Evolutionary conservation across 2,113 vertebrate genomes (phyloP), one percentile per base, ranked within the genome.

Genomic region (Psettodes erumei): DNA sequence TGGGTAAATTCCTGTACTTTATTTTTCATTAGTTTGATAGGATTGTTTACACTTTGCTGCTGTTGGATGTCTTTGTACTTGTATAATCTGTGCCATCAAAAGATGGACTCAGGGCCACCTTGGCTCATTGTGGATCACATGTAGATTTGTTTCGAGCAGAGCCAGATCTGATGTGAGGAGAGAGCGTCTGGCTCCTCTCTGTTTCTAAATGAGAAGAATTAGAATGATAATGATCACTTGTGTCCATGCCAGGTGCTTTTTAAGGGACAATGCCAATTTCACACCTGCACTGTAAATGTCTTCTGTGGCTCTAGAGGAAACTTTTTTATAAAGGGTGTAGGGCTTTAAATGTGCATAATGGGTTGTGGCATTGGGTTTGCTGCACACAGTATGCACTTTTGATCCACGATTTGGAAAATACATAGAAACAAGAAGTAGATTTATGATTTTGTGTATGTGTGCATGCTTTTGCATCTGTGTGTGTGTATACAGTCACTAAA

Each of bases 141-240:
- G 76, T n/a, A 33, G 55, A 55, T 71, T 61, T 51, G 60, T 32
- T 37, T 15, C 5, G 59, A 77, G 47, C n/a, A 19, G 59, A 66
- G 45, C 53, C 62, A 79, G 40, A 53, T 61, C 28, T 60, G n/a
- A 50, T 45, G 30, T n/a, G 0, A 54, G 43, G 23, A 61, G 70
- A 38, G 66, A 53, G 13, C n/a, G 10, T 48, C 60, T 40, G 60
- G 70, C 58, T 62, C 42, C 1, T 50, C 45, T 56, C 3, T 30
- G 23, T 47, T 67, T 71, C 55, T 50, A 19, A 75, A 66, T 51
- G 68, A 79, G 56, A 60, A n/a, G 53, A 63, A 71, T 75, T 55
- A 68, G 4, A 73, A 71, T 3, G 13, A 77, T 47, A 43, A 69
- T n/a, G 67, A 65, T 55, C 1, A 15, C 69, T 75, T 71, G 64